phyloP scores from a whole-genome alignment of 1,140 invertebrate genomes.

The Neotoxoptera formosana region DNA sequence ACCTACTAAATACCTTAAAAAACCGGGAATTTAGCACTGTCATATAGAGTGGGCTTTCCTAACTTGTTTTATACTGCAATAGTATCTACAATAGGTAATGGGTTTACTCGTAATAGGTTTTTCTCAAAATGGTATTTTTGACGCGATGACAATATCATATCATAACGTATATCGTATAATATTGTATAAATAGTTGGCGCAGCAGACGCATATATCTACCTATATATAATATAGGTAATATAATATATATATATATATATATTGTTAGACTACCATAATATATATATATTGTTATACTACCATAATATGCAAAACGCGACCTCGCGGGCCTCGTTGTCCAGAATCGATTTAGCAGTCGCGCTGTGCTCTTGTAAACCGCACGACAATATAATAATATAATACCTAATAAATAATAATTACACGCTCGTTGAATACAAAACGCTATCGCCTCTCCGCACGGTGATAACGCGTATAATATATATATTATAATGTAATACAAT shows the following conservation, averaged over 20 bases:
- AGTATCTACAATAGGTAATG: neutral
- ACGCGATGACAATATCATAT: neutral
- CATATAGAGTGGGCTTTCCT: too few relatives aligned
- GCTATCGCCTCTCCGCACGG: neutral
- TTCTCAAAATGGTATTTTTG: neutral
- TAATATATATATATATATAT: neutral
- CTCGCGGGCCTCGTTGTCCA: neutral
- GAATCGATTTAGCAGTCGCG: constrained; percentile 7
- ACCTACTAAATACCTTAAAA: too few relatives aligned
- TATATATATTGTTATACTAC: neutral
- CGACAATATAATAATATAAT: neutral
- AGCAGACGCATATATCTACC: neutral
- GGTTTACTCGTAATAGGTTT: neutral
- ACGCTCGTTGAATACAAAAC: neutral
- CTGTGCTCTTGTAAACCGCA: neutral
- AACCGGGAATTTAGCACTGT: too few relatives aligned
- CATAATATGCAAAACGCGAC: neutral
- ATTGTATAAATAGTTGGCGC: neutral
- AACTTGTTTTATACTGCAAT: too few relatives aligned
- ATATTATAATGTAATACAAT: neutral
- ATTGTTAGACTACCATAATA: too few relatives aligned
- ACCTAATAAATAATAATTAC: neutral
- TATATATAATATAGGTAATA: too few relatives aligned
- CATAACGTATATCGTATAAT: neutral
- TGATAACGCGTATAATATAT: neutral